Percentiles rank a stretch among this genome's conserved stretches.
These are phyloP conservation scores for Syngnathus rostellatus DNA, from an alignment of 2,797 vertebrate genomes.

Conservation along the genomic window DNA sequence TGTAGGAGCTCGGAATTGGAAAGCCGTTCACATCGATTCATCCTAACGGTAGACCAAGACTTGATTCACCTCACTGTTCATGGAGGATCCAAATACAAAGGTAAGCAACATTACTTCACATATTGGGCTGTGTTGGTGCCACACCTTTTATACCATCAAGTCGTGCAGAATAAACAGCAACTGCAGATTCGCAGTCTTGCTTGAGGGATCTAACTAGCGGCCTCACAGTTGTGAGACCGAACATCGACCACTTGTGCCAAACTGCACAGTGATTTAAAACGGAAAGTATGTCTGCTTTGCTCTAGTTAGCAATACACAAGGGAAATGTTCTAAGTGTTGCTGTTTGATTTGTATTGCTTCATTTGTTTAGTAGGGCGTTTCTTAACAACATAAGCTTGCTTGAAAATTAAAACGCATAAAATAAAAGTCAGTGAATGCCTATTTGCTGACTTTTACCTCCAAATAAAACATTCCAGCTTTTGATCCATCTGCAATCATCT, in stretches of 20 bases:
- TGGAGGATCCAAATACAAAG: not conserved
- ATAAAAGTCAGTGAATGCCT: not conserved
- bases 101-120: slow-evolving; percentile 25
- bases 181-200: not conserved
- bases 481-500: slow-evolving; percentile 41
- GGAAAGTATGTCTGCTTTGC: not conserved
- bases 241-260: not conserved
- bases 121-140: not conserved
- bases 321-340: not conserved
- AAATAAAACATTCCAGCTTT: not conserved
- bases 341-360: not conserved
- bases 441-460: not conserved
- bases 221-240: not conserved
- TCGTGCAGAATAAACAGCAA: not conserved
- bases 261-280: not conserved
- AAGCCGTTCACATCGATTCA: slow-evolving; percentile 15
- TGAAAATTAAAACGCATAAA: not conserved
- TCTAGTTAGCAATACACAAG: not conserved
- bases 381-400: not conserved
- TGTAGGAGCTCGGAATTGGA: slow-evolving; percentile 1
- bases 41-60: slow-evolving; percentile 9
- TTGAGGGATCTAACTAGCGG: not conserved
- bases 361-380: not conserved
- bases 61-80: not conserved
- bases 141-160: not conserved